Evolutionary conservation across 2,888 invertebrate genomes (phyloP), one percentile per base, ranked within the genome.

Genomic region (Rhopalosiphum nymphaeae): DNA sequence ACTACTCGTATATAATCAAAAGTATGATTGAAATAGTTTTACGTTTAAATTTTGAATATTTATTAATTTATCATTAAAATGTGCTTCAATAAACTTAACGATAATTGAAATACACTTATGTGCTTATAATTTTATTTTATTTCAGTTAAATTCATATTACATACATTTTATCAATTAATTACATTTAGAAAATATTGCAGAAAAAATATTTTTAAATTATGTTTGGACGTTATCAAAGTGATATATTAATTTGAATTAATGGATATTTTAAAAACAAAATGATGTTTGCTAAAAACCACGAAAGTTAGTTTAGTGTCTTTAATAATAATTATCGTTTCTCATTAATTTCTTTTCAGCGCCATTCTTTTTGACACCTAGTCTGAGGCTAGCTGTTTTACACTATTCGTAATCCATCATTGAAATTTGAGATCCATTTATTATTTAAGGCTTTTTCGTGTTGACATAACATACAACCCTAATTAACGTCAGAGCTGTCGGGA

Each of bases 391-490:
- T 86, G 86, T 61, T 93, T 61, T 90, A 90, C 93, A 89, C 93
- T 90, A 49, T 86, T 90, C 93, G 93, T 89, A 57, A 93, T 93
- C 46, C 93, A 93, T 93, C 93, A 89, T 93, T 93, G 93, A 93
- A 93, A 94, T 94, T 49, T 57, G 93, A 94, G 90, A 94, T 94
- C 93, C 93, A 94, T 94, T 94, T 94, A 94, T 94, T 94, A 94
- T 94, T 94, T 57, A 90, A 57, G 90, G 86, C 90, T 94, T 94
- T 94, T 94, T 90, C 93, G 93, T 94, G 93, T 94, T 94, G 93
- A 94, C 93, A 94, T 94, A 94, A 94, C 93, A 94, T 94, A 94
- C 93, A 94, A 94, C 93, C 93, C 93, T 94, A 94, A 94, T 94
- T 94, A 94, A 94, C 90, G 93, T 91, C 93, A 67, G 90, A 84